A percentile compares a stretch with the other conserved stretches of the same genome.
phyloP scores from a whole-genome alignment of 92 coral and sea anemone genomes.

The Epizoanthus rinbou region DNA sequence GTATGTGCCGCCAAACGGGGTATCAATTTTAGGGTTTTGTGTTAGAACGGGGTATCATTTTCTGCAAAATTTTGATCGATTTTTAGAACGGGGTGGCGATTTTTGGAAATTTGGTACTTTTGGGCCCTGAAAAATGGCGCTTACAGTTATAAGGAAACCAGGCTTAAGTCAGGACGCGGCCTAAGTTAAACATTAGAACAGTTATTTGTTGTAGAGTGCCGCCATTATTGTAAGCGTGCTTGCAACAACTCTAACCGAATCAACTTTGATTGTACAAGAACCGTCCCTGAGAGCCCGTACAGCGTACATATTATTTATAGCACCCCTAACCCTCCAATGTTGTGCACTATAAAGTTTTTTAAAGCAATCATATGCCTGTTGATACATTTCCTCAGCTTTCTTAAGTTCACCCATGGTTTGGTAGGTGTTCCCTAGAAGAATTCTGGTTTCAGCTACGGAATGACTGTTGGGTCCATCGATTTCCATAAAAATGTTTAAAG shows the following conservation, averaged over 20 bases:
- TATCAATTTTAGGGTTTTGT: too few species aligned
- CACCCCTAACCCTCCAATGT: constrained; percentile 64
- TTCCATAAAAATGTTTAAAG: constrained; percentile 43
- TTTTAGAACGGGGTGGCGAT: too few species aligned
- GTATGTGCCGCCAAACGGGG: too few species aligned
- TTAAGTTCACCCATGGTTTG: constrained; percentile 12
- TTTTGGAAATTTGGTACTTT: too few species aligned
- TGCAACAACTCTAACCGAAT: neutral
- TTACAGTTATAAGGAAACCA: too few species aligned
- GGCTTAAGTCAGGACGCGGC: too few species aligned
- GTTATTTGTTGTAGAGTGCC: too few species aligned
- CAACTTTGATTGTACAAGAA: neutral
- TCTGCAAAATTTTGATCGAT: too few species aligned
- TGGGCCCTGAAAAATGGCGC: too few species aligned
- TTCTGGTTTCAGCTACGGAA: constrained; percentile 59
- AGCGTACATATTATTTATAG: constrained; percentile 24
- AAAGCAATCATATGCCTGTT: constrained; percentile 42
- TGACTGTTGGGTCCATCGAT: constrained; percentile 40
- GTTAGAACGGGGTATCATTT: too few species aligned
- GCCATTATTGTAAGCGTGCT: neutral
- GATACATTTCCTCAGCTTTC: constrained; percentile 50
- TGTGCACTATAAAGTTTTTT: constrained; percentile 35
- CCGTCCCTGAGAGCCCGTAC: neutral
- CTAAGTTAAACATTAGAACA: too few species aligned
- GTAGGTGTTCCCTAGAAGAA: constrained; percentile 62